A percentile compares a stretch with the other conserved stretches of the same genome.
Evolutionary conservation across 2,797 vertebrate genomes (phyloP).

Genomic region (Pangasius larnaudii): DNA sequence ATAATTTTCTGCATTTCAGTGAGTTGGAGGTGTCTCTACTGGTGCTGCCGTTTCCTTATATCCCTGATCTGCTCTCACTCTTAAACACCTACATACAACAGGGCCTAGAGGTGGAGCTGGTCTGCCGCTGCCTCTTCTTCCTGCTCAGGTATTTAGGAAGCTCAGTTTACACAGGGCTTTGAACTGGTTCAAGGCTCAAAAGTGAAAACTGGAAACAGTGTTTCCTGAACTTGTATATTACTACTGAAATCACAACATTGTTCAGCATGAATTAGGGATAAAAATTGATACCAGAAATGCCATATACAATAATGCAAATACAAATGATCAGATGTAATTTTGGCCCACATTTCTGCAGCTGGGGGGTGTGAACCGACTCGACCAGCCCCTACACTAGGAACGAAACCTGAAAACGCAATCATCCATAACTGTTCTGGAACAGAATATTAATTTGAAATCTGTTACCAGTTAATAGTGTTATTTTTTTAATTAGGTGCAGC

Average conservation of each 20-base stretch:
- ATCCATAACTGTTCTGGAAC: background rate
- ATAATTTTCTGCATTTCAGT: slow-evolving; percentile 66
- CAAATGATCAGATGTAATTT: background rate
- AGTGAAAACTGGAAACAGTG: background rate
- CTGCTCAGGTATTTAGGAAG: slow-evolving; percentile 82
- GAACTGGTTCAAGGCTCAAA: background rate
- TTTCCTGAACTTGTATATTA: background rate
- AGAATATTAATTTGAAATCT: background rate
- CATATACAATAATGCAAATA: background rate
- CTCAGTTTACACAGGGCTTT: background rate
- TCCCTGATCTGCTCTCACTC: slow-evolving; percentile 87
- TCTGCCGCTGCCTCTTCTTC: slow-evolving; percentile 94
- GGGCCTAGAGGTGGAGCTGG: slow-evolving; percentile 86
- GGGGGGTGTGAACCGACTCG: background rate
- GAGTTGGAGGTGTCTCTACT: slow-evolving; percentile 95
- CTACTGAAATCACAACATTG: background rate
- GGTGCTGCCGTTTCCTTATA: slow-evolving; percentile 91
- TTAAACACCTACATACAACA: slow-evolving; percentile 83
- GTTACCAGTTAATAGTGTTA: background rate
- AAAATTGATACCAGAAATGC: background rate
- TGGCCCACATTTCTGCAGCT: background rate
- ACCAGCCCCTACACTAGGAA: background rate
- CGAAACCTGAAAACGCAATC: background rate
- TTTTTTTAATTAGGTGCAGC: background rate
- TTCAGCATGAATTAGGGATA: background rate